Evolutionary conservation across 1,140 invertebrate genomes (phyloP).

Genomic region (Diachasma alloeum): DNA sequence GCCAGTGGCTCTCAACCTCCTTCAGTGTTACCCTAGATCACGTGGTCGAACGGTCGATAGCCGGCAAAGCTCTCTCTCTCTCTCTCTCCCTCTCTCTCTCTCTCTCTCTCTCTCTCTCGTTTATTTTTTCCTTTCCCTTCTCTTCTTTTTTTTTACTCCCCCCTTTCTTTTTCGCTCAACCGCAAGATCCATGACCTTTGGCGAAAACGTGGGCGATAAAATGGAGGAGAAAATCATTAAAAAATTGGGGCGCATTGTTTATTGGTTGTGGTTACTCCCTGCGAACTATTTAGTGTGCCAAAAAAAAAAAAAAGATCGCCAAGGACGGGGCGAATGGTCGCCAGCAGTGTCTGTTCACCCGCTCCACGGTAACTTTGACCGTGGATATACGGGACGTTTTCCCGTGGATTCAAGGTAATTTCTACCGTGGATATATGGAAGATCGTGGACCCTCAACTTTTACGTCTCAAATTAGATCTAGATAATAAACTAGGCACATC

Average conservation of each 20-base stretch:
- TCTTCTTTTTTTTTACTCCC: background rate
- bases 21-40: conserved; percentile 1
- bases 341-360: too few relatives aligned
- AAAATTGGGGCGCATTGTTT: background rate
- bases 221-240: background rate
- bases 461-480: too few relatives aligned
- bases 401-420: too few relatives aligned
- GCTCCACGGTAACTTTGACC: too few relatives aligned
- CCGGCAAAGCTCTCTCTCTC: background rate
- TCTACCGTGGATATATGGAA: too few relatives aligned
- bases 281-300: background rate
- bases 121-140: background rate
- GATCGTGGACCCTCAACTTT: too few relatives aligned
- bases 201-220: background rate
- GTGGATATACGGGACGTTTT: too few relatives aligned
- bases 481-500: too few relatives aligned
- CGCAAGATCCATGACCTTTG: conserved; percentile 5
- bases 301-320: background rate
- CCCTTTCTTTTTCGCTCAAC: background rate
- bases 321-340: background rate
- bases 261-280: background rate
- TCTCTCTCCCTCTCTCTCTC: too few relatives aligned
- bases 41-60: conserved; percentile 28
- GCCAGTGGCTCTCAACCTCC: conserved; percentile 45
- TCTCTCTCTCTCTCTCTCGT: background rate